Evolutionary conservation across 2,888 invertebrate genomes (phyloP), one percentile per base, ranked within the genome.

Genomic region (Lycaena phlaeas): DNA sequence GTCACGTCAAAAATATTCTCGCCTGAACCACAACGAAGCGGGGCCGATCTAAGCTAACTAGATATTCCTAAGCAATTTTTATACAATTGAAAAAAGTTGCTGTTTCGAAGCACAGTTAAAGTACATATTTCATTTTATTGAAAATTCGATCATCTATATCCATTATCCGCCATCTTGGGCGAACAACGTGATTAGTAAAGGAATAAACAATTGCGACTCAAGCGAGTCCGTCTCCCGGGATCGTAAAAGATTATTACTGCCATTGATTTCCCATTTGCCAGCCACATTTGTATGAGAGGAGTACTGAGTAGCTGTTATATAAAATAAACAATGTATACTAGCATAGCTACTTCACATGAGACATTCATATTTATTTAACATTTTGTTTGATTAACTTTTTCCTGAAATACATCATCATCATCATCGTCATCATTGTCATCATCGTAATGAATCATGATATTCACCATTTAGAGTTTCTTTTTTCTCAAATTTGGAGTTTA

Each of bases 201-300:
- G 14, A n/a, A 30, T 26, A 14, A 40, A 25, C 25, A 11, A 31
- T 25, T 14, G 15, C 25, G 25, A 30, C 26, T 26, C 12, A 25
- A 14, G 15, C 22, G 10, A 14, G 10, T 2, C 30, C 3, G 25
- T 31, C 39, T 25, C 15, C 4, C 15, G 26, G 39, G 31, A 15
- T 9, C 14, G 30, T 30, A 7, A 31, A 15, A 25, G 31, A 30
- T 30, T 30, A 39, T 39, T 18, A 12, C 22, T 18, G 11, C 12
- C 22, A 40, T 31, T 26, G 31, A 30, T 40, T 40, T 40, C 15
- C 39, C 39, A 31, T 30, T 40, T 15, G 26, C 14, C 30, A 31
- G 27, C 9, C 6, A 17, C 11, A 11, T 27, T 29, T 10, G 25
- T 17, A 18, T 2, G n/a, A 7, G 2, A 9, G 3, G 2, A 9